These are phyloP conservation scores for Daubentonia madagascariensis DNA, from an alignment of 2,113 vertebrate species.

Conservation along the genomic window DNA sequence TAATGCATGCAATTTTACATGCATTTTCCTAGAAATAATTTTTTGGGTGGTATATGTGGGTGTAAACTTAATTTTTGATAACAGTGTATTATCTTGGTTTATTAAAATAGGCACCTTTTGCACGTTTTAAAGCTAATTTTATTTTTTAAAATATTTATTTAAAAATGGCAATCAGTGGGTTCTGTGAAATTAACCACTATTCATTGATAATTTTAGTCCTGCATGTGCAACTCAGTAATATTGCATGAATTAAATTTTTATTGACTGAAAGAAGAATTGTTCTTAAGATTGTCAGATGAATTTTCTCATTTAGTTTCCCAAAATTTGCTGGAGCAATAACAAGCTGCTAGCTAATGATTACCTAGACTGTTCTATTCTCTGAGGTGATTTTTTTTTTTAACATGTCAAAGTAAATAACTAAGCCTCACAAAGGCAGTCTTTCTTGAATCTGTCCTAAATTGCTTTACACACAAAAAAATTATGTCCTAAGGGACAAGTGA, in stretches of 20 bases:
- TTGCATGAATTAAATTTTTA: slow-evolving; percentile 85
- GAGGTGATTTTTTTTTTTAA: slow-evolving; percentile 73
- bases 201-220: slow-evolving; percentile 70
- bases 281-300: slow-evolving; percentile 73
- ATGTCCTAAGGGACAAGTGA: slow-evolving; percentile 99
- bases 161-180: slow-evolving; percentile 70
- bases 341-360: slow-evolving; percentile 76
- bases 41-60: slow-evolving; percentile 69
- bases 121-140: slow-evolving; percentile 81
- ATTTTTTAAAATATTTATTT: slow-evolving; percentile 68
- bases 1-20: slow-evolving; percentile 86
- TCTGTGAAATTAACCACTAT: slow-evolving; percentile 78
- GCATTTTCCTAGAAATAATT: slow-evolving; percentile 76
- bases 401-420: slow-evolving; percentile 77
- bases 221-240: slow-evolving; percentile 83
- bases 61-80: slow-evolving; percentile 77
- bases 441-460: slow-evolving; percentile 82
- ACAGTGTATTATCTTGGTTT: slow-evolving; percentile 43
- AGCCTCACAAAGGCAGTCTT: slow-evolving; percentile 80
- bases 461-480: slow-evolving; percentile 87
- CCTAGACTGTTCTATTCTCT: slow-evolving; percentile 71
- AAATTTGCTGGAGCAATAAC: slow-evolving; percentile 73
- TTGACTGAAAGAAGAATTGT: slow-evolving; percentile 71
- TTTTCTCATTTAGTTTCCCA: slow-evolving; percentile 53
- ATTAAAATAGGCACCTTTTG: slow-evolving; percentile 78